Percentiles rank a stretch among this genome's conserved stretches.
phyloP scores from a whole-genome alignment of 2,888 invertebrate genomes.

The Bembecia ichneumoniformis region DNA sequence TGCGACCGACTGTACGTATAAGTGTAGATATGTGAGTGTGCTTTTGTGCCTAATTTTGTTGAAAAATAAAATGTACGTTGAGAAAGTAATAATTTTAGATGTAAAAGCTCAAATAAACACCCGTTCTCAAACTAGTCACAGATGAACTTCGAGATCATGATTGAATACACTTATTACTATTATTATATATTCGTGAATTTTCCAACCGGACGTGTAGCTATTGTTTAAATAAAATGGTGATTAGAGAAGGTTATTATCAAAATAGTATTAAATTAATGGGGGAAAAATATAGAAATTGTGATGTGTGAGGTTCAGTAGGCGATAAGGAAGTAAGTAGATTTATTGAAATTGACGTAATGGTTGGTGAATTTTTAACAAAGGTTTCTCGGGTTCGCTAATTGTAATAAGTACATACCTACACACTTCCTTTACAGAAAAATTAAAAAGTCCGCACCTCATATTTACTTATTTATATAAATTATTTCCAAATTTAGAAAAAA shows the following conservation, averaged over 20 bases:
- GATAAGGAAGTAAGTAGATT: background rate
- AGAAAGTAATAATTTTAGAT: background rate
- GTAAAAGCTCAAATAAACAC: background rate
- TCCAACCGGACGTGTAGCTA: background rate
- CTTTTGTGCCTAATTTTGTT: background rate
- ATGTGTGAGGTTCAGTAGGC: background rate
- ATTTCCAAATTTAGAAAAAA: too few relatives aligned
- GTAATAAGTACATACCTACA: too few relatives aligned
- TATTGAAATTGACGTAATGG: background rate
- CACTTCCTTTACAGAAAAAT: too few relatives aligned
- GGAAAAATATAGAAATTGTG: background rate
- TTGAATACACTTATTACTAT: too few relatives aligned
- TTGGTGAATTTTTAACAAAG: background rate
- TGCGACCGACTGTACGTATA: background rate
- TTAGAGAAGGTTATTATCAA: background rate
- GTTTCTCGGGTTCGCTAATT: too few relatives aligned
- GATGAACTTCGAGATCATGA: background rate
- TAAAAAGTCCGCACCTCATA: too few relatives aligned
- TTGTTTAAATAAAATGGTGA: background rate
- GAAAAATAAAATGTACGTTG: background rate
- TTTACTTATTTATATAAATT: too few relatives aligned
- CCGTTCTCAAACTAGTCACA: background rate
- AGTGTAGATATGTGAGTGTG: background rate
- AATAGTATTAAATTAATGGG: background rate
- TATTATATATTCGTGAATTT: too few relatives aligned